phyloP scores from a whole-genome alignment of 2,888 invertebrate genomes.

The Gymnoscelis rufifasciata region DNA sequence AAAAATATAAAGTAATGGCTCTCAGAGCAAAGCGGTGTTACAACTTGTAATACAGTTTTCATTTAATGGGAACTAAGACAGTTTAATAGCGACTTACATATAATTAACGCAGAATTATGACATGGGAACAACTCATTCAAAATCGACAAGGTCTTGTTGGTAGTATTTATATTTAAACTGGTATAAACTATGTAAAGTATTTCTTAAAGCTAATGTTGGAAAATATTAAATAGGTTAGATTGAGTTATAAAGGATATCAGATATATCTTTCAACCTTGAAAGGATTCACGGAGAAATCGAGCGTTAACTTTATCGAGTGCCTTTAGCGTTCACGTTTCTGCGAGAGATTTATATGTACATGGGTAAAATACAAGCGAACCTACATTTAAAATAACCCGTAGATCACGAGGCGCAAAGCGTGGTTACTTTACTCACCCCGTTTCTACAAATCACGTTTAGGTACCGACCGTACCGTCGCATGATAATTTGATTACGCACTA shows the following conservation, averaged over 20 bases:
- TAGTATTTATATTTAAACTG: conserved; percentile 2
- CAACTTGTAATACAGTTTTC: conserved; percentile 19
- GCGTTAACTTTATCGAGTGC: conserved; percentile 24
- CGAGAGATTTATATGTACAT: conserved; percentile 25
- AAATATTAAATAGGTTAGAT: too few relatives aligned
- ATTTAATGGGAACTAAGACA: conserved; percentile 16
- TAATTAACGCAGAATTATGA: conserved; percentile 17
- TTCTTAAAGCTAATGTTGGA: too few relatives aligned
- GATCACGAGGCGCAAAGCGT: conserved; percentile 45
- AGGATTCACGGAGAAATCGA: conserved; percentile 24
- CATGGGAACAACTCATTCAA: conserved; percentile 12
- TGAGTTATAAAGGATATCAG: conserved; percentile 1
- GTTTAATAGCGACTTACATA: conserved; percentile 20
- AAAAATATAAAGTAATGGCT: conserved; percentile 34
- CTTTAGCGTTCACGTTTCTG: conserved; percentile 27
- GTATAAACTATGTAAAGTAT: conserved; percentile 6
- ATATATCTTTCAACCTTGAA: conserved; percentile 17
- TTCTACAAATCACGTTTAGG: conserved; percentile 45
- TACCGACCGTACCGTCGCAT: conserved; percentile 35
- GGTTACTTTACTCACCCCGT: conserved; percentile 42
- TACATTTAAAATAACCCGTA: conserved; percentile 35
- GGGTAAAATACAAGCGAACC: conserved; percentile 26
- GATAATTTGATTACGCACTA: conserved; percentile 39
- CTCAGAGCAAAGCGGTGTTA: conserved; percentile 32
- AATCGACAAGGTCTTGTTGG: conserved; percentile 11